Evolutionary conservation across 30 jellyfish, hydroid and myxozoan species (phyloP), one percentile per base, ranked within the genome.

Genomic region (Catostylus mosaicus): DNA sequence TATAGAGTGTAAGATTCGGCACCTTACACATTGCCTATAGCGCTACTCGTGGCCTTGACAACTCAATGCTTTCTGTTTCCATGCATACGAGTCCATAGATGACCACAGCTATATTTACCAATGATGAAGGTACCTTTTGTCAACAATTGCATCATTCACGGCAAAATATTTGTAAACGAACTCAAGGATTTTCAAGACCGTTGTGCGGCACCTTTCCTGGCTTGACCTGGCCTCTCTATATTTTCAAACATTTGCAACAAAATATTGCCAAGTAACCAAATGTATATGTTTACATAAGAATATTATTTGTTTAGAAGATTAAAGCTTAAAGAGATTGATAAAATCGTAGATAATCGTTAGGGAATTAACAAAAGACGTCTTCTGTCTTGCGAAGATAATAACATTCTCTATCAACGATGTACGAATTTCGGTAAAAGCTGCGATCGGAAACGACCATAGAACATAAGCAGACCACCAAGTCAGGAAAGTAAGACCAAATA

Each of bases 221-320:
- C 69, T 9, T 56, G 69, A 56, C 69, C 69, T 56, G 26, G 69
- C 69, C 69, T 56, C 69, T 56, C 10, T n/a, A 20, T 56, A 56
- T 6, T 26, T 7, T n/a, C 8, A 20, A 56, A 56, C 33, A 56
- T 3, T n/a, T 4, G 9, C 6, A 5, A 56, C 69, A 56, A 20
- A 9, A 56, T 6, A n/a, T 20, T 9, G 54, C 54, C 54, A 5
- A 40, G 14, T 14, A 40, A 14, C 7, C 14, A 40, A 40, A 5
- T 40, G 54, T 40, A 14, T 40, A 40, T 40, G 54, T 40, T 40
- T 7, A 40, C 54, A 40, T 40, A 40, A 40, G 11, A 5, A 40
- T 40, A 40, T 14, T 40, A 40, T 40, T 40, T 40, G 54, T 40
- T 40, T n/a, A n/a, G n/a, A n/a, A 40, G 11, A 40, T 40, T 40